These are phyloP conservation scores for Naso thynnoides DNA, from an alignment of 2,797 vertebrate genomes.

Conservation along the genomic window DNA sequence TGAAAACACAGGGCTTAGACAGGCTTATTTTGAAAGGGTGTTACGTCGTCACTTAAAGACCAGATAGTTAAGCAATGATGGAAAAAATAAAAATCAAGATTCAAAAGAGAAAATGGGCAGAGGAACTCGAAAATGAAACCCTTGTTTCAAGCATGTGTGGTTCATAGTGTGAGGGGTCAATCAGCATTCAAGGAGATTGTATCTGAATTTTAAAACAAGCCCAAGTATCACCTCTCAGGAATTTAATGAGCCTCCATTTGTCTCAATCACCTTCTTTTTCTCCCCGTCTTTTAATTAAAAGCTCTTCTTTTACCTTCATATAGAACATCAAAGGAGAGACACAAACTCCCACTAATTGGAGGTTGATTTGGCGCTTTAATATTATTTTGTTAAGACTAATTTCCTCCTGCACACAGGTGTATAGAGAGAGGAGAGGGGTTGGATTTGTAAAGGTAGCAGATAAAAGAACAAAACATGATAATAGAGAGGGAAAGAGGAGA, in stretches of 20 bases:
- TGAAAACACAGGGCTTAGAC: too few species aligned
- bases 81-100: too few species aligned
- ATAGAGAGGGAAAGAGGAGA: conserved; percentile 9
- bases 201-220: conserved; percentile 5
- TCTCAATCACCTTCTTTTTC: conserved; percentile 46
- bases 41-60: too few species aligned
- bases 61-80: too few species aligned
- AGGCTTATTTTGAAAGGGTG: too few species aligned
- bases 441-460: conserved; percentile 24
- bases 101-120: neutral
- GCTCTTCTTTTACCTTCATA: conserved; percentile 53
- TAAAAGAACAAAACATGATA: neutral
- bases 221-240: conserved; percentile 27
- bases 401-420: conserved; percentile 53
- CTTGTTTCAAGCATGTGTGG: neutral
- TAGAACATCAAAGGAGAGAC: conserved; percentile 68
- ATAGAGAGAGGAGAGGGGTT: conserved; percentile 13
- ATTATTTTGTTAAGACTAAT: conserved; percentile 70
- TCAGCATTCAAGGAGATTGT: neutral
- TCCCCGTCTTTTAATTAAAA: conserved; percentile 57
- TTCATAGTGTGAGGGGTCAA: neutral
- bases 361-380: conserved; percentile 58
- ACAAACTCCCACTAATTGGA: conserved; percentile 61
- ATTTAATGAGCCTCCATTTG: conserved; percentile 67
- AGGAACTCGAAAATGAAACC: neutral